A percentile compares a stretch with the other conserved stretches of the same genome.
phyloP scores from a whole-genome alignment of 2,797 vertebrate species.

The Falco biarmicus region DNA sequence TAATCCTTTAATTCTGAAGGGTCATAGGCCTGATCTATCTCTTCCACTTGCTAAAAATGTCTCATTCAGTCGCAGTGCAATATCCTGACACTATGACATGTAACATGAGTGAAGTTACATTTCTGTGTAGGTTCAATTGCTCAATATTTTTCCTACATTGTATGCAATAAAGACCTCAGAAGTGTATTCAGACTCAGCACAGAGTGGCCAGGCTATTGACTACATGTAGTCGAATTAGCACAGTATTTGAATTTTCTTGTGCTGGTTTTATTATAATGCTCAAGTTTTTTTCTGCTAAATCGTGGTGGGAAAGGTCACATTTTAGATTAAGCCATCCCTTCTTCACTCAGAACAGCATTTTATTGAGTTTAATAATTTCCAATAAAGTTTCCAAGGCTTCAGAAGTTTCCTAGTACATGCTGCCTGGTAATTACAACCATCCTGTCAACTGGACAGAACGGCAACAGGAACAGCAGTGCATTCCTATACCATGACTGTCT shows the following conservation, averaged over 20 bases:
- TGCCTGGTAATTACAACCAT: background rate
- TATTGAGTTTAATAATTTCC: background rate
- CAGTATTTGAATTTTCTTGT: background rate
- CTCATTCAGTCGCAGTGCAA: background rate
- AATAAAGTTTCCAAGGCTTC: background rate
- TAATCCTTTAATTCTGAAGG: background rate
- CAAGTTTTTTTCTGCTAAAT: background rate
- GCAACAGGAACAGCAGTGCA: background rate
- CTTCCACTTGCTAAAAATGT: background rate
- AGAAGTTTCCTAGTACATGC: background rate
- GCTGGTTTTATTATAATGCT: background rate
- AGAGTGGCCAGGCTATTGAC: background rate
- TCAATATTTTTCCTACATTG: background rate
- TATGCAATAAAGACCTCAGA: background rate
- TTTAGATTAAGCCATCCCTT: background rate
- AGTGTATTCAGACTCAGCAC: background rate
- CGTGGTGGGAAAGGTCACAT: background rate
- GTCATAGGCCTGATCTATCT: background rate
- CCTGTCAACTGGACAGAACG: background rate
- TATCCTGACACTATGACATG: background rate
- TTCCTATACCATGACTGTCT: background rate
- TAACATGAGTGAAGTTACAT: background rate
- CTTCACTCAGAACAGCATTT: background rate
- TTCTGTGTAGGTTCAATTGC: background rate
- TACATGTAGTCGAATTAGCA: background rate